phyloP scores from a whole-genome alignment of 2,797 vertebrate genomes.

The Petrocephalus sullivani region DNA sequence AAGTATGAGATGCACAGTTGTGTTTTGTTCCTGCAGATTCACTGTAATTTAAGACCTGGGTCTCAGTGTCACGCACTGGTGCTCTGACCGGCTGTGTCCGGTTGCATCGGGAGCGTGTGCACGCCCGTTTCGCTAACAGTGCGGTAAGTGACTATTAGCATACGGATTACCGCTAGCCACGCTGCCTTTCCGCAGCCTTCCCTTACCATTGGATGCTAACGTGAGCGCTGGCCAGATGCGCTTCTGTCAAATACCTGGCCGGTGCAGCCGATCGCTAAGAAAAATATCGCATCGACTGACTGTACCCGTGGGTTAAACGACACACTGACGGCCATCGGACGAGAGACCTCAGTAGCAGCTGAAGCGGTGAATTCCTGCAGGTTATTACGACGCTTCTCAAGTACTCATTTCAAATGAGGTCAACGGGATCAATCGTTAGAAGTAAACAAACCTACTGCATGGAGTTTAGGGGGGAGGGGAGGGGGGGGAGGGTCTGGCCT shows the following conservation, averaged over 20 bases:
- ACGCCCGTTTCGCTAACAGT: neutral
- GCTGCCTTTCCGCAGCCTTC: neutral
- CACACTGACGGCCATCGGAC: neutral
- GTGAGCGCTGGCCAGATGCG: neutral
- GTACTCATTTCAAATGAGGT: neutral
- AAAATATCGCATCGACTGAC: neutral
- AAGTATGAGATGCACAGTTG: slow-evolving; percentile 15
- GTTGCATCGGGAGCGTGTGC: neutral
- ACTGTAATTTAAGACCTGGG: neutral
- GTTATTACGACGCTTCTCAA: neutral
- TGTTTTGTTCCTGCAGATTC: neutral
- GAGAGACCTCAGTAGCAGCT: neutral
- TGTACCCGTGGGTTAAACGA: neutral
- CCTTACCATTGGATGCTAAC: neutral
- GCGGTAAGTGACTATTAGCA: no score
- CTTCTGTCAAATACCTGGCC: neutral
- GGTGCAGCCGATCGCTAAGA: neutral
- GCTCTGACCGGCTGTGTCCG: neutral
- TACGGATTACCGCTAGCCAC: neutral
- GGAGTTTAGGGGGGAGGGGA: neutral
- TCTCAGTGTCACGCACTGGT: neutral
- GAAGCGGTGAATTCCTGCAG: neutral
- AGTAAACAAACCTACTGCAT: neutral
- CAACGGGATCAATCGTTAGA: neutral
- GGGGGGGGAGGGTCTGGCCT: neutral